Evolutionary conservation across 2,888 invertebrate species (phyloP).

Genomic region (Amphiduros pacificus): DNA sequence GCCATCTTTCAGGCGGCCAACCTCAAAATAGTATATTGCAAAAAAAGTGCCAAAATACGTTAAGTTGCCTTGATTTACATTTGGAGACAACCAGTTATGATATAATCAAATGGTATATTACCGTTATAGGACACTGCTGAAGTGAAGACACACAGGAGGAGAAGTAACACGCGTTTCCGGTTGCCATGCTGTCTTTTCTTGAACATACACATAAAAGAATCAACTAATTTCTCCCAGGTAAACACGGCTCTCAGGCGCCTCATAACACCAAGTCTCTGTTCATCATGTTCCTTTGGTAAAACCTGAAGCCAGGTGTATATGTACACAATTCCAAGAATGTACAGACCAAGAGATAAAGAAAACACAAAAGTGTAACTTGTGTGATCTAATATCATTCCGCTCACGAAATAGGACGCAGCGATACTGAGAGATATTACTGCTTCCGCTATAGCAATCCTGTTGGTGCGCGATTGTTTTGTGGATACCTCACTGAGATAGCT

Average conservation of each 20-base stretch:
- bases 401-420: constrained; percentile 79
- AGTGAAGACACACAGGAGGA: too few species aligned
- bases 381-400: constrained; percentile 72
- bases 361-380: constrained; percentile 58
- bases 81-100: too few species aligned
- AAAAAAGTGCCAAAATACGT: too few species aligned
- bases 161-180: constrained; percentile 25
- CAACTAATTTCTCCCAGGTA: constrained; percentile 23
- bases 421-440: constrained; percentile 80
- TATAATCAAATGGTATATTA: too few species aligned
- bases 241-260: neutral
- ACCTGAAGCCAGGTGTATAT: constrained; percentile 43
- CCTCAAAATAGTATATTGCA: too few species aligned
- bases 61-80: too few species aligned
- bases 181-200: constrained; percentile 29
- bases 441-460: constrained; percentile 80
- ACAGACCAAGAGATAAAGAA: constrained; percentile 45
- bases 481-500: constrained; percentile 82
- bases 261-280: neutral
- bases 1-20: too few species aligned
- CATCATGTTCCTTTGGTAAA: neutral
- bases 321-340: constrained; percentile 53
- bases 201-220: constrained; percentile 33
- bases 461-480: constrained; percentile 70
- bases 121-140: too few species aligned